Base-by-base conservation (phyloP, 2,888 invertebrate genomes). In the Psylliodes chrysocephalus region DNA sequence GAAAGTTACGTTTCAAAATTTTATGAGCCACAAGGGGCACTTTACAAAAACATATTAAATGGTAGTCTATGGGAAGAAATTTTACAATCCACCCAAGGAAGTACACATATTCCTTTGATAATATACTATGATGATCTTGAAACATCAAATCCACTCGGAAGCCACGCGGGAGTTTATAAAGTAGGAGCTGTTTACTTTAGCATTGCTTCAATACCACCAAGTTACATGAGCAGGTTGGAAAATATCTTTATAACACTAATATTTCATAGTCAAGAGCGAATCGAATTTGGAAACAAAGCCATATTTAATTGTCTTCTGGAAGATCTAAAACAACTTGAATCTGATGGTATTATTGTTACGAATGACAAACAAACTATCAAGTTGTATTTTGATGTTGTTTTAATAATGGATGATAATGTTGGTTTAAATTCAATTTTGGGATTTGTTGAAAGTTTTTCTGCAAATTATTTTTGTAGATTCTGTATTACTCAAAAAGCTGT, bases 351-450 rank as follows among this genome's bases (percentile, higher is more conserved):
- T 44, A 46, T 35, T 8, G 10, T 61, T 8, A 28, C 44, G 7
- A 18, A 30, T 38, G 18, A 42, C 14, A 47, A 35, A 40, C 18
- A 19, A 47, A 63, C 22, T 14, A 25, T 40, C 19, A 51, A 38
- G 56, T 17, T 42, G 17, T 63, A 47, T 30, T 75, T 75, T 67
- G 44, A 38, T 28, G 51, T 75, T 14, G 62, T 57, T 14, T 52
- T 63, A 42, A 67, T 76, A 28, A 63, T 71, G 35, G 76, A 74
- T 15, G 75, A 76, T 56, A 77, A 76, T 60, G 66, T 74, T 65
- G 76, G 75, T 0, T 44, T 73, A 10, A 70, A 75, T 57, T 60
- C 60, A 12, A 68, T 74, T 22, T 62, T 74, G 33, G 76, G 75
- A 2, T 72, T 73, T 35, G 60, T 64, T 40, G 74, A 76, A 66